A percentile compares a stretch with the other conserved stretches of the same genome.
These are phyloP conservation scores for Idaea aversata DNA, from an alignment of 2,888 invertebrate genomes.

Conservation along the genomic window DNA sequence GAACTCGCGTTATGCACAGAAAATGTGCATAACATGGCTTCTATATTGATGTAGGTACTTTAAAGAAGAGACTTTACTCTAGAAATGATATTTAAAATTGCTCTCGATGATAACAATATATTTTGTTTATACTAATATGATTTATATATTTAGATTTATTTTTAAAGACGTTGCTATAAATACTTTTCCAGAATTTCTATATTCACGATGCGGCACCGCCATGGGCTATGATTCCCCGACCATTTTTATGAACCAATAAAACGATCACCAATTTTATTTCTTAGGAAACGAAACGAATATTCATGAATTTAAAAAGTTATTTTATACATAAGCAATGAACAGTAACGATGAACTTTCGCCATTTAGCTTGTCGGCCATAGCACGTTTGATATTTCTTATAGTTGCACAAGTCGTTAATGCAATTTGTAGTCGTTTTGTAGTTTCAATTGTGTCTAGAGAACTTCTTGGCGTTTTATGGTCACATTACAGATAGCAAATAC, in stretches of 20 bases:
- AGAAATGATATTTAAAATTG: background rate
- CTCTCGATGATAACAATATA: too few relatives aligned
- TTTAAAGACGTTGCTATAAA: conserved; percentile 2
- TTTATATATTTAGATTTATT: background rate
- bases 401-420: conserved; percentile 45
- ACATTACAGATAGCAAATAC: conserved; percentile 22
- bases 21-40: background rate
- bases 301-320: conserved; percentile 36
- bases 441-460: conserved; percentile 34
- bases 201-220: conserved; percentile 18
- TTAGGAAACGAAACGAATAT: conserved; percentile 18
- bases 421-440: conserved; percentile 33
- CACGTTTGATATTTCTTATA: conserved; percentile 49
- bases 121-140: background rate
- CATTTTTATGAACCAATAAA: conserved; percentile 26
- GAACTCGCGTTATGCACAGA: conserved; percentile 11
- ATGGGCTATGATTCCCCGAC: conserved; percentile 33
- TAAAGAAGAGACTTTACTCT: background rate
- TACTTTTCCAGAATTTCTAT: conserved; percentile 11
- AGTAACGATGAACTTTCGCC: conserved; percentile 48
- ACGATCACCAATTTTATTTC: conserved; percentile 10
- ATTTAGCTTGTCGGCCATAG: conserved; percentile 44
- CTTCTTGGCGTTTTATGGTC: conserved; percentile 35
- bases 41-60: background rate
- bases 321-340: conserved; percentile 38